Evolutionary conservation across 2,113 vertebrate species (phyloP).

Genomic region (Ciconia stormi): DNA sequence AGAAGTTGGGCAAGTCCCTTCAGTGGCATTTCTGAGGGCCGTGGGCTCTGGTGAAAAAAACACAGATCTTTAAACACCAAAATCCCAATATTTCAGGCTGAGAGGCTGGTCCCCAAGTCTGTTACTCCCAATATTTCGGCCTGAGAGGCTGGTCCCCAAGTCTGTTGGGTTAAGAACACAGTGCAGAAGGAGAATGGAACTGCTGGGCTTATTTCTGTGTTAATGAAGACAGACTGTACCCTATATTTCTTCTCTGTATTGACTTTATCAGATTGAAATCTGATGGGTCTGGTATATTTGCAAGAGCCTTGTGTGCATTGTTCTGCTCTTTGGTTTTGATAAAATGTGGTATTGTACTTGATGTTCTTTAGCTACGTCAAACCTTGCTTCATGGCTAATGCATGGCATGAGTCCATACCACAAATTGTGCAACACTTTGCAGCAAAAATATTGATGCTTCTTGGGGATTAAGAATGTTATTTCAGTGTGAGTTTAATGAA

Average conservation of each 20-base stretch:
- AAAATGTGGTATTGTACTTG: slow-evolving; percentile 79
- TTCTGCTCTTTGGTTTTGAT: slow-evolving; percentile 81
- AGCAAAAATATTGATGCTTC: slow-evolving; percentile 75
- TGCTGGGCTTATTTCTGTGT: slow-evolving; percentile 14
- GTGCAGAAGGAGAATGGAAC: neutral
- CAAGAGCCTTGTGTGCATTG: slow-evolving; percentile 73
- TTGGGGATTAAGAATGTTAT: slow-evolving; percentile 75
- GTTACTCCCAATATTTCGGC: neutral
- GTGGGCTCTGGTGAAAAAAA: neutral
- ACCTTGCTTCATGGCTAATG: slow-evolving; percentile 66
- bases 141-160: neutral
- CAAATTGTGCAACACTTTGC: slow-evolving; percentile 76
- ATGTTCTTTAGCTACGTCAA: slow-evolving; percentile 79
- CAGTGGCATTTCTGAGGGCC: neutral
- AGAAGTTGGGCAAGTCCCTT: neutral
- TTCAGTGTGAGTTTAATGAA: slow-evolving; percentile 68
- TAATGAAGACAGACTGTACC: slow-evolving; percentile 57
- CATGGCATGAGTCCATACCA: slow-evolving; percentile 78
- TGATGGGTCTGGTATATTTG: slow-evolving; percentile 69
- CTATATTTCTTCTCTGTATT: slow-evolving; percentile 50
- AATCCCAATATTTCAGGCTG: neutral
- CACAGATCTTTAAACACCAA: neutral
- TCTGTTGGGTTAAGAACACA: neutral
- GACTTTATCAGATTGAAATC: slow-evolving; percentile 73
- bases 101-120: neutral